Conservation (phyloP, 1,140 invertebrate species). For the Panagrolaimus sp. region DNA sequence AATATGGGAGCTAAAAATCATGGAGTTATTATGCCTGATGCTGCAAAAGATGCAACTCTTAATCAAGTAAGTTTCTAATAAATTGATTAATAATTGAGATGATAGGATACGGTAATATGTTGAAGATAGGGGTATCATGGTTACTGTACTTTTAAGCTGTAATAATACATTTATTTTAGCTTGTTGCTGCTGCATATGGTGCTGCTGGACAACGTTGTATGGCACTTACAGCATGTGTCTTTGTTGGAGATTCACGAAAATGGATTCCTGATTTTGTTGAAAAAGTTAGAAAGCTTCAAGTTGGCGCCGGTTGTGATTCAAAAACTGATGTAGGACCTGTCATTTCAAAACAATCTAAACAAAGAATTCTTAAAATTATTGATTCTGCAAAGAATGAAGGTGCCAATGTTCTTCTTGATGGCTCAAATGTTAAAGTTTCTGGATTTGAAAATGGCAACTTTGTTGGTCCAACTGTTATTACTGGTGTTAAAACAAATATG, state of each 20-base stretch:
- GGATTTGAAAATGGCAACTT: constrained; percentile 76
- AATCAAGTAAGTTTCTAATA: constrained; percentile 58
- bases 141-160: too few species aligned
- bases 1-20: constrained; percentile 99
- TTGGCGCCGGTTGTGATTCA: constrained; percentile 71
- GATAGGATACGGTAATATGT: too few species aligned
- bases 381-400: constrained; percentile 83
- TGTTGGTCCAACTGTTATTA: constrained; percentile 87
- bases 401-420: constrained; percentile 81
- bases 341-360: constrained; percentile 83
- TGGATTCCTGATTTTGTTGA: constrained; percentile 88
- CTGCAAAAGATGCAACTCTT: constrained; percentile 85
- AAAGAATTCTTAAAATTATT: constrained; percentile 77
- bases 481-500: constrained; percentile 83
- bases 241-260: constrained; percentile 84
- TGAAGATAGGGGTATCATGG: too few species aligned
- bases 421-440: constrained; percentile 72
- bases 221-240: constrained; percentile 92
- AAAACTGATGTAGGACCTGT: constrained; percentile 91
- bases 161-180: constrained; percentile 49
- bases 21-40: constrained; percentile 90
- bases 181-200: constrained; percentile 92
- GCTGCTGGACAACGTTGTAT: constrained; percentile 85
- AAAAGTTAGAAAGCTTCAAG: constrained; percentile 79
- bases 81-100: too few species aligned